phyloP scores from a whole-genome alignment of 2,797 vertebrate genomes.

The Danio tinwini region DNA sequence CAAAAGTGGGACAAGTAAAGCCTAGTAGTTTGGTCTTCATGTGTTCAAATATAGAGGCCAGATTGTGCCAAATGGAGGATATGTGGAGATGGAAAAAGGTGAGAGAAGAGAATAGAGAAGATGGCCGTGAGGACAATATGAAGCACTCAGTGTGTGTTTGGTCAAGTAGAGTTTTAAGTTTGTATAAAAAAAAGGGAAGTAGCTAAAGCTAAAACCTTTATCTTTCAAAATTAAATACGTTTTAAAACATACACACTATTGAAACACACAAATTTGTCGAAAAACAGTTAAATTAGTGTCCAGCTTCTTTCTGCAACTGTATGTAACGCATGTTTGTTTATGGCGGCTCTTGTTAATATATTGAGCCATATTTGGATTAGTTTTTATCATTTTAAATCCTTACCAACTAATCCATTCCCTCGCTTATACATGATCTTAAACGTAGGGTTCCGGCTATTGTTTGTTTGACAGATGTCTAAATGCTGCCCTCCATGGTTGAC shows the following conservation, averaged over 20 bases:
- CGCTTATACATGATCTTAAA: constrained; percentile 49
- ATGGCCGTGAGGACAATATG: constrained; percentile 77
- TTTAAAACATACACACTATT: background rate
- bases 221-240: constrained; percentile 60
- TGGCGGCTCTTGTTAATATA: constrained; percentile 47
- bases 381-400: constrained; percentile 47
- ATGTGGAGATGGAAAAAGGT: constrained; percentile 8
- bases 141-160: constrained; percentile 65
- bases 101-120: constrained; percentile 70
- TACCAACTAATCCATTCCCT: constrained; percentile 58
- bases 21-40: constrained; percentile 23
- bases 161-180: constrained; percentile 78
- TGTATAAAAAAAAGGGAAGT: constrained; percentile 71
- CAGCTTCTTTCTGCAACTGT: background rate
- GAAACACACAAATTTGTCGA: background rate
- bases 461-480: constrained; percentile 60
- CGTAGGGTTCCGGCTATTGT: constrained; percentile 56
- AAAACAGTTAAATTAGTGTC: no score
- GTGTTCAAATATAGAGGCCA: constrained; percentile 42
- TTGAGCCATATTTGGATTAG: constrained; percentile 26
- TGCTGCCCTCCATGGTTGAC: constrained; percentile 26
- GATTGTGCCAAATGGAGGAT: constrained; percentile 16
- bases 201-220: constrained; percentile 72
- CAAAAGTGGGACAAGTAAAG: constrained; percentile 59
- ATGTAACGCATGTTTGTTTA: background rate